Percentiles rank a stretch among this genome's conserved stretches.
These are phyloP conservation scores for Dromas ardeola DNA, from an alignment of 2,113 vertebrate species.

Conservation along the genomic window DNA sequence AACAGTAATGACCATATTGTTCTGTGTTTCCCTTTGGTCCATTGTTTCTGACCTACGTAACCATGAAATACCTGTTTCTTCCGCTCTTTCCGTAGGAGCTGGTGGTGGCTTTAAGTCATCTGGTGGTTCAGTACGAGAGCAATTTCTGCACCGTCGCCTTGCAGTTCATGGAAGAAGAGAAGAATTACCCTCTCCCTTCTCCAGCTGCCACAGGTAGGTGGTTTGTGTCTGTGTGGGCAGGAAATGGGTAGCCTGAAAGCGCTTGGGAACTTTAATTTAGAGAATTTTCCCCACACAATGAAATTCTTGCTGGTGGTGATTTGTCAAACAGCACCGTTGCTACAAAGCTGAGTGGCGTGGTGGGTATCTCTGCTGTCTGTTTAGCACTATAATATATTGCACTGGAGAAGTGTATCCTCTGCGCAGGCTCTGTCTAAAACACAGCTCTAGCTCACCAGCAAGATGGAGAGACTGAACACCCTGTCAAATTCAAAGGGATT, in stretches of 20 bases:
- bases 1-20: fast-evolving
- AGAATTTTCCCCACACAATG: background rate
- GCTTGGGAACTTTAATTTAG: background rate
- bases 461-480: background rate
- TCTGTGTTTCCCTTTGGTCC: background rate
- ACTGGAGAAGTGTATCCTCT: background rate
- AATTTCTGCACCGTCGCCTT: constrained; percentile 98
- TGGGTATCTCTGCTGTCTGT: background rate
- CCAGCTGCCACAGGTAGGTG: constrained; percentile 85
- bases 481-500: background rate
- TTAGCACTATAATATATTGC: background rate
- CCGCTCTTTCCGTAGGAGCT: constrained; percentile 82
- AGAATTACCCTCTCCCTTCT: constrained; percentile 91
- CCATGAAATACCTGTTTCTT: background rate
- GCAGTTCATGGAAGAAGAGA: constrained; percentile 98
- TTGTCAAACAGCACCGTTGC: background rate
- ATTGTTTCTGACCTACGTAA: background rate
- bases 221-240: background rate
- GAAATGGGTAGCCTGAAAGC: background rate
- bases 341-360: background rate
- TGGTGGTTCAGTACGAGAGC: constrained; percentile 97
- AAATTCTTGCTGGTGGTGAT: background rate
- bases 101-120: constrained; percentile 95
- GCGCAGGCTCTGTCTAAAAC: background rate
- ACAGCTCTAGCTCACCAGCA: background rate